Percentiles rank a stretch among this genome's conserved stretches.
These are phyloP conservation scores for Drosophila falleni DNA, from an alignment of 2,888 invertebrate species.

Conservation along the genomic window DNA sequence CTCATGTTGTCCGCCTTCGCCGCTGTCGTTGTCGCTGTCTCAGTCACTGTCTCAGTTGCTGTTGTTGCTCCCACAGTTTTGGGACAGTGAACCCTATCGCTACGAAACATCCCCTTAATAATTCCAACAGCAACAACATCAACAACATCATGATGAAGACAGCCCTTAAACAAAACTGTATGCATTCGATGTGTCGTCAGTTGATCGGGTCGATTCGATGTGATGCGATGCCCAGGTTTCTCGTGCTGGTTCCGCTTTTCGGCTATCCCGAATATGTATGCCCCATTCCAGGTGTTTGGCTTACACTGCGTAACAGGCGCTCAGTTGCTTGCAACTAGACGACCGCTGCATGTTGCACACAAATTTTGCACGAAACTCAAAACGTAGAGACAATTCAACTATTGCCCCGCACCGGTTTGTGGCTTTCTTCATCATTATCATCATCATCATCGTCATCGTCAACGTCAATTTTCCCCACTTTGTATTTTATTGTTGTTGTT, in stretches of 20 bases:
- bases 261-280: slow-evolving; percentile 72
- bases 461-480: slow-evolving; percentile 33
- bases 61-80: slow-evolving; percentile 50
- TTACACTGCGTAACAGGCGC: slow-evolving; percentile 75
- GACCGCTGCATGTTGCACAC: slow-evolving; percentile 42
- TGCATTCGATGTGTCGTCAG: not conserved
- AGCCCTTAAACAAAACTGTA: slow-evolving; percentile 43
- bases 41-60: slow-evolving; percentile 18
- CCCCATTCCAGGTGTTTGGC: slow-evolving; percentile 84
- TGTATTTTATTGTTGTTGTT: slow-evolving; percentile 2
- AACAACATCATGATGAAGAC: slow-evolving; percentile 21
- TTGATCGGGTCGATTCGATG: slow-evolving; percentile 7
- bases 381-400: slow-evolving; percentile 5
- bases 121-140: slow-evolving; percentile 11
- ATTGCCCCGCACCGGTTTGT: slow-evolving; percentile 54
- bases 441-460: slow-evolving; percentile 18
- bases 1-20: slow-evolving; percentile 23
- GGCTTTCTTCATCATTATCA: slow-evolving; percentile 48
- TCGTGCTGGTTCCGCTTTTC: slow-evolving; percentile 19
- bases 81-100: slow-evolving; percentile 57
- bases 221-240: not conserved
- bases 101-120: slow-evolving; percentile 45
- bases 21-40: slow-evolving; percentile 7
- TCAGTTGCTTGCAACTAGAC: slow-evolving; percentile 63
- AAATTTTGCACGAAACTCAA: slow-evolving; percentile 10